phyloP scores from a whole-genome alignment of 2,797 vertebrate species.

The Gymnoscopelus microlampas region DNA sequence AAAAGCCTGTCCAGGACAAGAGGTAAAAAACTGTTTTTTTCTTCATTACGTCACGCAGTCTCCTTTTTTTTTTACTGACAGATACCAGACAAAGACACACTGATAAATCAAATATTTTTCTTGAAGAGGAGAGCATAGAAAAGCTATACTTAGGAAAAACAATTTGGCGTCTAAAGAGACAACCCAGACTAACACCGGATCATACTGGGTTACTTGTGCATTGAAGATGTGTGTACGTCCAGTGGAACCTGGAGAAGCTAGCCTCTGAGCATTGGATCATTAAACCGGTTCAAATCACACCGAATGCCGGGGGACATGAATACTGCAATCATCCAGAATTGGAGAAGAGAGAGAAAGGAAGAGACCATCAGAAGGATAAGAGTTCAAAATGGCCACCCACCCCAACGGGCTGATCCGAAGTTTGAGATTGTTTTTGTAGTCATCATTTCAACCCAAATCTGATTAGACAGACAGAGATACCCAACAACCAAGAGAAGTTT shows the following conservation, averaged over 20 bases:
- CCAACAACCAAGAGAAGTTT: constrained; percentile 22
- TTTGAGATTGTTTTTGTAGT: constrained; percentile 19
- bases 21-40: constrained; percentile 18
- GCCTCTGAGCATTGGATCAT: constrained; percentile 62
- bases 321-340: constrained; percentile 55
- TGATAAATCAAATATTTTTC: constrained; percentile 31
- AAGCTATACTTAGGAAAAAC: constrained; percentile 28
- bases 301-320: constrained; percentile 58
- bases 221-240: constrained; percentile 60
- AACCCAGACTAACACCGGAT: constrained; percentile 37
- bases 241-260: constrained; percentile 42
- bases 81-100: constrained; percentile 33
- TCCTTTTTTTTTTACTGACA: constrained; percentile 22
- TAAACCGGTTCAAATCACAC: constrained; percentile 69
- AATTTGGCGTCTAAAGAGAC: constrained; percentile 18
- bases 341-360: constrained; percentile 43
- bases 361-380: constrained; percentile 33
- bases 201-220: constrained; percentile 65
- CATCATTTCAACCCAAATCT: constrained; percentile 52
- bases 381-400: constrained; percentile 26
- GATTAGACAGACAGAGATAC: constrained; percentile 42
- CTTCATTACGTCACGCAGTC: constrained; percentile 23
- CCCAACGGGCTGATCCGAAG: constrained; percentile 37
- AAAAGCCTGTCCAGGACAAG: constrained; percentile 28
- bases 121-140: constrained; percentile 41